Evolutionary conservation across 2,888 invertebrate genomes (phyloP).

Genomic region (Tricholauxania praeusta): DNA sequence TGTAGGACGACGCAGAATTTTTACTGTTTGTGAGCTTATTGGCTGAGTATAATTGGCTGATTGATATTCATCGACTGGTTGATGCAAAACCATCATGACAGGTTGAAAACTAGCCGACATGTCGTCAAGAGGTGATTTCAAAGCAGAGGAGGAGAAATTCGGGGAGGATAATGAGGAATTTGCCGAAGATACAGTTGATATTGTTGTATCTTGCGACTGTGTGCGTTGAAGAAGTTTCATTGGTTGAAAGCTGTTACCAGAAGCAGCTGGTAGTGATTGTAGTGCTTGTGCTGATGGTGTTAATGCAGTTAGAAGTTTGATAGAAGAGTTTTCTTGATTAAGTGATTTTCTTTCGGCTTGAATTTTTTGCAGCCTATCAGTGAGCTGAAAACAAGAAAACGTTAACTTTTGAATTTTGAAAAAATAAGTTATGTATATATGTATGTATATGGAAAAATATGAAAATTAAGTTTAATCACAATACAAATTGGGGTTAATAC

Average conservation of each 20-base stretch:
- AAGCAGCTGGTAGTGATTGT: constrained; percentile 15
- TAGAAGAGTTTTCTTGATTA: constrained; percentile 29
- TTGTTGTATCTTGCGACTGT: constrained; percentile 27
- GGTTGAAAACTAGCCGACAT: constrained; percentile 63
- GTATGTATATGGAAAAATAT: too few relatives aligned
- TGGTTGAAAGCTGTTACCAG: constrained; percentile 31
- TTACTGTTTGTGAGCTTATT: constrained; percentile 76
- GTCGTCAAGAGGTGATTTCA: constrained; percentile 51
- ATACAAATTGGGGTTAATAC: too few relatives aligned
- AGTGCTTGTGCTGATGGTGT: constrained; percentile 17
- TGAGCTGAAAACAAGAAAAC: constrained; percentile 44
- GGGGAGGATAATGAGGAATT: constrained; percentile 31
- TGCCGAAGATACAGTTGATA: constrained; percentile 29
- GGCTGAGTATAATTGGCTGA: constrained; percentile 72
- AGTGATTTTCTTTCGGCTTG: constrained; percentile 49
- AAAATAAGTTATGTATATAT: neutral
- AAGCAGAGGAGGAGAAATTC: constrained; percentile 36
- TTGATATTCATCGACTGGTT: constrained; percentile 83
- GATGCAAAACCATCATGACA: constrained; percentile 79
- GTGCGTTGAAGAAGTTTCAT: constrained; percentile 62
- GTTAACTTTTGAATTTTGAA: neutral
- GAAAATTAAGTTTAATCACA: too few relatives aligned
- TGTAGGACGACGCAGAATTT: constrained; percentile 83
- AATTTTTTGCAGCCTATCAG: constrained; percentile 59
- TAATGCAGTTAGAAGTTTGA: neutral